A percentile compares a stretch with the other conserved stretches of the same genome.
Evolutionary conservation across 1,140 invertebrate species (phyloP).

Genomic region (Aradophagus sp.): DNA sequence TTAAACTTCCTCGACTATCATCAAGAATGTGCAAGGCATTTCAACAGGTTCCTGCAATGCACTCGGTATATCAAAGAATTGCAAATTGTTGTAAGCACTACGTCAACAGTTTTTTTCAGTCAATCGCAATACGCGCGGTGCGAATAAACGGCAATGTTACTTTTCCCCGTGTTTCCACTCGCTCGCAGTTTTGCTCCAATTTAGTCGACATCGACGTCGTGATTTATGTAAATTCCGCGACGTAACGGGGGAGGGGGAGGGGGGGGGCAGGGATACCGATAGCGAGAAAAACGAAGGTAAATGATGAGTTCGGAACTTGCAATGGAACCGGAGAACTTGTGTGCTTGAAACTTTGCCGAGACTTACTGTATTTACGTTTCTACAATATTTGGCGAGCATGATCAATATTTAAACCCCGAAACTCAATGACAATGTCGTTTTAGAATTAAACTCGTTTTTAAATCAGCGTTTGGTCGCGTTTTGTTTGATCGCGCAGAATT

Average conservation of each 20-base stretch:
- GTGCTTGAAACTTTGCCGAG: conserved; percentile 46
- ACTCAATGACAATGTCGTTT: conserved; percentile 49
- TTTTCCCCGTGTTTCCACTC: conserved; percentile 17
- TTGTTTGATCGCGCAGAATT: conserved; percentile 1
- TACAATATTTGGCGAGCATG: conserved; percentile 52
- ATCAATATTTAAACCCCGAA: conserved; percentile 50
- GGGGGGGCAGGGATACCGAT: conserved; percentile 51
- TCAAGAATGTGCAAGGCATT: too few species aligned
- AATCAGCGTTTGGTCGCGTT: conserved; percentile 8
- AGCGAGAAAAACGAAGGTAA: conserved; percentile 52
- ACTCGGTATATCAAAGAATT: too few species aligned
- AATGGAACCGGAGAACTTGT: conserved; percentile 45
- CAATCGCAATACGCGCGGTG: conserved; percentile 32
- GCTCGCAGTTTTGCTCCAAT: conserved; percentile 45
- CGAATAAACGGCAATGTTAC: conserved; percentile 38
- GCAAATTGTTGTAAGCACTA: too few species aligned
- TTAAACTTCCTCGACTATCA: too few species aligned
- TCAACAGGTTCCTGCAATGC: too few species aligned
- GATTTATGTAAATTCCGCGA: conserved; percentile 56
- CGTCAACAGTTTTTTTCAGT: conserved; percentile 39
- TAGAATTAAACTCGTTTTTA: conserved; percentile 30
- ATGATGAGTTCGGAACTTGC: conserved; percentile 54
- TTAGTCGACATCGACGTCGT: conserved; percentile 41
- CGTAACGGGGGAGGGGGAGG: too few species aligned
- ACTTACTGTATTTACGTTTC: conserved; percentile 53